A percentile compares a stretch with the other conserved stretches of the same genome.
phyloP scores from a whole-genome alignment of 2,888 invertebrate genomes.

The Lymantria monacha region DNA sequence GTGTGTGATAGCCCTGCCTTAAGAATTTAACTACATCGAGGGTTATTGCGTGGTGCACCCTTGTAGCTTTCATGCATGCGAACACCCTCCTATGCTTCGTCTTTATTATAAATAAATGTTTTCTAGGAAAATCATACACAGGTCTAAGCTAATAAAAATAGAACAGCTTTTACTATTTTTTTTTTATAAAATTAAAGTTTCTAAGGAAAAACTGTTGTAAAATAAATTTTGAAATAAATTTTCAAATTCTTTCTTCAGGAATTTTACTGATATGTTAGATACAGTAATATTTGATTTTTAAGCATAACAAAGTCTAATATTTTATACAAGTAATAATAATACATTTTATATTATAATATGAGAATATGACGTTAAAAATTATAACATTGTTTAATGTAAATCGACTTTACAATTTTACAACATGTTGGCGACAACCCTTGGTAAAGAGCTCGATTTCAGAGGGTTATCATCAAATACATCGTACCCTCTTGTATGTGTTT shows the following conservation, averaged over 20 bases:
- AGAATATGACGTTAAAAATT: too few species aligned
- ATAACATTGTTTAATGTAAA: too few species aligned
- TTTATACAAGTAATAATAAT: too few species aligned
- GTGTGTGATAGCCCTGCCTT: slow-evolving; percentile 44
- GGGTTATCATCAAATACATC: slow-evolving; percentile 54
- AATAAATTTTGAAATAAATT: too few species aligned
- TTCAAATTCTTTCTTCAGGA: too few species aligned
- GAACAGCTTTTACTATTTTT: too few species aligned
- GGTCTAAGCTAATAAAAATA: neutral
- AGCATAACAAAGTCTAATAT: too few species aligned
- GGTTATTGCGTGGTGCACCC: slow-evolving; percentile 52
- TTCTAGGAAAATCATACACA: neutral
- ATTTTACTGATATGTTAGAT: too few species aligned
- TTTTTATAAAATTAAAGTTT: too few species aligned
- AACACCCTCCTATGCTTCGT: slow-evolving; percentile 26
- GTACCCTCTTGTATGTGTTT: slow-evolving; percentile 42
- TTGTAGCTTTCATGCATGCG: slow-evolving; percentile 41
- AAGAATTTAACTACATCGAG: slow-evolving; percentile 47
- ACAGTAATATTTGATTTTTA: too few species aligned
- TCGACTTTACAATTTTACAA: neutral
- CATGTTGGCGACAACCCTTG: slow-evolving; percentile 45
- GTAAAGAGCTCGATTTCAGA: slow-evolving; percentile 45
- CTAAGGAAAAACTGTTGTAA: too few species aligned
- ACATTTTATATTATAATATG: too few species aligned
- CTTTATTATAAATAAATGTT: slow-evolving; percentile 33